These are phyloP conservation scores for Acropora yongei DNA, from an alignment of 64 coral and sea anemone genomes.

Conservation along the genomic window DNA sequence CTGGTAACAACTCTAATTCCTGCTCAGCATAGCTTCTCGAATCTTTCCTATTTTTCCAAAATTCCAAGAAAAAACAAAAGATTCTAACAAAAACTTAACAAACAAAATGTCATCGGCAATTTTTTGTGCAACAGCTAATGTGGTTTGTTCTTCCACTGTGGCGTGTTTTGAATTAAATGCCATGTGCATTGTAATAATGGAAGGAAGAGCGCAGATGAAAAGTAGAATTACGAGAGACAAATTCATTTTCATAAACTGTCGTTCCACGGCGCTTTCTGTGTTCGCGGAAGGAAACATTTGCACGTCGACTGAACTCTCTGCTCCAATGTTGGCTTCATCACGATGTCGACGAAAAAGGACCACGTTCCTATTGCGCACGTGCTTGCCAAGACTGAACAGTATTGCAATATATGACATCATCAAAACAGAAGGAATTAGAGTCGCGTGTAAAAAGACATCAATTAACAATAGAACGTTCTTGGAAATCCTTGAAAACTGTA, in stretches of 20 bases:
- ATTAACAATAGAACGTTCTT: not conserved
- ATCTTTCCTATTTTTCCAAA: slow-evolving; percentile 35
- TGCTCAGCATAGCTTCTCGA: not conserved
- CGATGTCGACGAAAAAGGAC: not conserved
- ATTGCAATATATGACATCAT: slow-evolving; percentile 47
- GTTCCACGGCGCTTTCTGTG: slow-evolving; percentile 4
- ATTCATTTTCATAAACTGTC: slow-evolving; percentile 49
- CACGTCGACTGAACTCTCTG: too few relatives aligned
- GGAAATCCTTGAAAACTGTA: slow-evolving; percentile 45
- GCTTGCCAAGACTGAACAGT: not conserved
- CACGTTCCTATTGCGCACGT: slow-evolving; percentile 8
- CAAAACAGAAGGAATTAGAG: slow-evolving; percentile 31
- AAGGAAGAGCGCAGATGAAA: slow-evolving; percentile 40
- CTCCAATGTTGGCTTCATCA: too few relatives aligned
- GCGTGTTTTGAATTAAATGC: not conserved
- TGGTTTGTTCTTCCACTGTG: not conserved
- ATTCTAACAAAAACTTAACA: slow-evolving; percentile 55
- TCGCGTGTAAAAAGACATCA: slow-evolving; percentile 44
- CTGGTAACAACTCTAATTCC: not conserved
- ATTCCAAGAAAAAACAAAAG: slow-evolving; percentile 50
- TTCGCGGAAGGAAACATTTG: not conserved
- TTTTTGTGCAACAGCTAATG: not conserved
- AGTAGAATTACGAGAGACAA: slow-evolving; percentile 25
- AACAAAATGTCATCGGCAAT: slow-evolving; percentile 65
- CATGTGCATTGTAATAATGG: slow-evolving; percentile 42